Evolutionary conservation across 2,888 invertebrate genomes (phyloP).

Genomic region (Busseola fusca): DNA sequence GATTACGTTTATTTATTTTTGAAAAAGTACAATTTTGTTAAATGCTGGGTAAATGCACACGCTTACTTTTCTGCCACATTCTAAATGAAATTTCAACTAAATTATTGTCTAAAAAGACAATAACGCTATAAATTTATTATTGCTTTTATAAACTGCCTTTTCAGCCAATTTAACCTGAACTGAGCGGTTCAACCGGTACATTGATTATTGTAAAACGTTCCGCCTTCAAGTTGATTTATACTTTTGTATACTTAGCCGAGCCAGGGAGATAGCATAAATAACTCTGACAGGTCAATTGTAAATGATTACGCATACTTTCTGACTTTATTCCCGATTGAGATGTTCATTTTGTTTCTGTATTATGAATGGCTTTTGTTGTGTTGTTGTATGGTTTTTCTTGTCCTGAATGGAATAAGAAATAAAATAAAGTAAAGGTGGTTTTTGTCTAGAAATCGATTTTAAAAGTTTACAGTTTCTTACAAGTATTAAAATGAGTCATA

Average conservation of each 20-base stretch:
- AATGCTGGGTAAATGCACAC: constrained; percentile 17
- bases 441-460: constrained; percentile 19
- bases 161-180: constrained; percentile 55
- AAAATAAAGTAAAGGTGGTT: constrained; percentile 25
- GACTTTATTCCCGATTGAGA: constrained; percentile 56
- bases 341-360: constrained; percentile 44
- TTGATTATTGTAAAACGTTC: constrained; percentile 68
- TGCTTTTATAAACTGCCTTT: constrained; percentile 35
- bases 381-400: constrained; percentile 44
- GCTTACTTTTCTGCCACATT: neutral
- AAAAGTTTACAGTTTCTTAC: constrained; percentile 3
- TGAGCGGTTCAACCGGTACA: constrained; percentile 54
- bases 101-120: neutral
- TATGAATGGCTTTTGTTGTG: constrained; percentile 43
- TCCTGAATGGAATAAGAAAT: constrained; percentile 20
- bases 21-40: constrained; percentile 65
- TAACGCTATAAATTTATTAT: neutral
- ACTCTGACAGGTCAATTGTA: constrained; percentile 80
- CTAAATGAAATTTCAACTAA: too few species aligned
- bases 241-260: constrained; percentile 69
- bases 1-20: constrained; percentile 70
- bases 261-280: constrained; percentile 72
- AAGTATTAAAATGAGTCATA: neutral
- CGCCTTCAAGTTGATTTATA: constrained; percentile 72
- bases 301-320: constrained; percentile 72